Evolutionary conservation across 1,140 invertebrate genomes (phyloP).

Genomic region (Bombus huntii): DNA sequence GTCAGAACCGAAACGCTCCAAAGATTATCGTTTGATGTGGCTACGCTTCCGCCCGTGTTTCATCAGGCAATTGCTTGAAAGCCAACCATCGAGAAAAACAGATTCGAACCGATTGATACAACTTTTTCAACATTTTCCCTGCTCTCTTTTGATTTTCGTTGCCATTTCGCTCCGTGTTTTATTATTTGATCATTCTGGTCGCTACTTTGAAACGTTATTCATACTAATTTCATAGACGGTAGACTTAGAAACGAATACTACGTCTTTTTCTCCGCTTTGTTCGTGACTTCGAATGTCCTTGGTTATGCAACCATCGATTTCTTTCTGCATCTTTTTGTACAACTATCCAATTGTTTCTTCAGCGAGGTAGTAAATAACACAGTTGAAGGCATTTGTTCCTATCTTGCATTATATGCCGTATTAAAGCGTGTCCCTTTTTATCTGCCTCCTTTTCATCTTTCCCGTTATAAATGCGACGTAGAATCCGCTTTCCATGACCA

Average conservation of each 20-base stretch:
- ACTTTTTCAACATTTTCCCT: background rate
- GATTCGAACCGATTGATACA: background rate
- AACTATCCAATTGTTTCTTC: background rate
- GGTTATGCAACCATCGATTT: slow-evolving; percentile 6
- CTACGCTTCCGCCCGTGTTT: background rate
- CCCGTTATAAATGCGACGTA: background rate
- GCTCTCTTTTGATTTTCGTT: background rate
- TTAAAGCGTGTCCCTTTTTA: background rate
- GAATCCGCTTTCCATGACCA: too few species aligned
- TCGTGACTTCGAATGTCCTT: background rate
- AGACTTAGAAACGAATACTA: background rate
- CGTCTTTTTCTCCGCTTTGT: background rate
- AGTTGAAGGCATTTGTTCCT: background rate
- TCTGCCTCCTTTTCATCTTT: background rate
- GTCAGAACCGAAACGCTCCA: background rate
- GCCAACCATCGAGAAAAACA: background rate
- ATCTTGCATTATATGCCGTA: background rate
- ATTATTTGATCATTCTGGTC: background rate
- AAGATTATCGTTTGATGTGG: background rate
- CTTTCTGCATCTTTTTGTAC: background rate
- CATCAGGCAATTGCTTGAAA: background rate
- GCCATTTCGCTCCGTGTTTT: background rate
- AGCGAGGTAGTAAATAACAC: background rate
- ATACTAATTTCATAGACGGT: background rate
- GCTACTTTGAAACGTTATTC: background rate